These are phyloP conservation scores for Ammodytes dubius DNA, from an alignment of 2,113 vertebrate species.

Conservation along the genomic window DNA sequence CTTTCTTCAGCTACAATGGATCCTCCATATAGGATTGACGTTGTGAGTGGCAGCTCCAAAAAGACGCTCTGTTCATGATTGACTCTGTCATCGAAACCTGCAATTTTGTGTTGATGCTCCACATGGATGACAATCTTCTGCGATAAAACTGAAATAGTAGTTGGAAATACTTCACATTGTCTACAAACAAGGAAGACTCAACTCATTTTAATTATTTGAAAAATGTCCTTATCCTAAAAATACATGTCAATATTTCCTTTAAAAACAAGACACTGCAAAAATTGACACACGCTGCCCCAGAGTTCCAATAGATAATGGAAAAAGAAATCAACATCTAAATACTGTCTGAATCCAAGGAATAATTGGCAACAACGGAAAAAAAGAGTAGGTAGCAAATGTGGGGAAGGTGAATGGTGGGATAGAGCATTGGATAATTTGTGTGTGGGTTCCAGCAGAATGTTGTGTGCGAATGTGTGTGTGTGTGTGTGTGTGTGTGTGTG, in stretches of 20 bases:
- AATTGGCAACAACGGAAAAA: slow-evolving; percentile 47
- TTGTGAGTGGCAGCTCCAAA: slow-evolving; percentile 1
- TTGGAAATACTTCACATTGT: background rate
- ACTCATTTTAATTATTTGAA: background rate
- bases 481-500: slow-evolving; percentile 12
- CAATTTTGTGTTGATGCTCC: background rate
- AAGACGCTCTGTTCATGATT: background rate
- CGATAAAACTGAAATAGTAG: background rate
- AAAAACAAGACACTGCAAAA: slow-evolving; percentile 2
- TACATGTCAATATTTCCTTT: background rate
- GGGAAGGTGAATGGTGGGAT: slow-evolving; percentile 35
- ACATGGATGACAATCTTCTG: slow-evolving; percentile 5
- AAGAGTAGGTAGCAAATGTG: slow-evolving; percentile 58
- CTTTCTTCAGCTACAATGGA: background rate
- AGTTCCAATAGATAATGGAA: background rate
- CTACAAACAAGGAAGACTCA: background rate
- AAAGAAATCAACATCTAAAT: slow-evolving; percentile 32
- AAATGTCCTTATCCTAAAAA: background rate
- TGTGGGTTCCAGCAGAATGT: slow-evolving; percentile 47
- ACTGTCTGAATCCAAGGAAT: slow-evolving; percentile 33
- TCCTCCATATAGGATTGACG: background rate
- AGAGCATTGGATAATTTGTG: slow-evolving; percentile 50
- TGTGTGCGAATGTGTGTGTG: slow-evolving; percentile 1
- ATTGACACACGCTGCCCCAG: background rate
- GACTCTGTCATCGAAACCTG: background rate